A percentile compares a stretch with the other conserved stretches of the same genome.
Evolutionary conservation across 2,888 invertebrate species (phyloP).

Genomic region (Cephus sareptanus): DNA sequence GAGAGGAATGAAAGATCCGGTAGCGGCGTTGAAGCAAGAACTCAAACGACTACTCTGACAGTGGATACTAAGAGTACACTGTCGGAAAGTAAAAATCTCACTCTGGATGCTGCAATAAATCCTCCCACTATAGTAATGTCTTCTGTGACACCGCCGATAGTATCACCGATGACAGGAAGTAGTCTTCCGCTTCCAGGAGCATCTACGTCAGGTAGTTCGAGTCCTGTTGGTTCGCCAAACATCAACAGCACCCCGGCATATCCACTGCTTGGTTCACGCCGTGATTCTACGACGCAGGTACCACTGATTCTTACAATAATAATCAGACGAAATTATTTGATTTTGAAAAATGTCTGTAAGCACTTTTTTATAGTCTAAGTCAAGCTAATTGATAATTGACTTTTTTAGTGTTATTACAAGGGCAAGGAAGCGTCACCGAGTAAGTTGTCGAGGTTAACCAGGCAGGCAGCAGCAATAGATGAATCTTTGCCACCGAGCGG

Average conservation of each 20-base stretch:
- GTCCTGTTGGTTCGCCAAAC: slow-evolving; percentile 61
- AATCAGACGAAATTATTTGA: not conserved
- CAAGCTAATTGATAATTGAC: not conserved
- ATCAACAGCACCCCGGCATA: slow-evolving; percentile 67
- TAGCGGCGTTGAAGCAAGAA: slow-evolving; percentile 66
- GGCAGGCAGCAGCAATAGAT: slow-evolving; percentile 91
- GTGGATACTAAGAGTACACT: slow-evolving; percentile 21
- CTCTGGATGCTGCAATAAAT: slow-evolving; percentile 53
- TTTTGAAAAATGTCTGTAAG: not conserved
- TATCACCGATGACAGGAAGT: slow-evolving; percentile 75
- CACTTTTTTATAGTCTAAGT: not conserved
- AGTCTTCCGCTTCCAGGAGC: slow-evolving; percentile 66
- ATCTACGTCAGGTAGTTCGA: slow-evolving; percentile 67
- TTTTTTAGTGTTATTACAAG: slow-evolving; percentile 59
- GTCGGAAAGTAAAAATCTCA: slow-evolving; percentile 35
- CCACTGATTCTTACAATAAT: slow-evolving; percentile 53
- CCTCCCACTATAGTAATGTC: slow-evolving; percentile 86
- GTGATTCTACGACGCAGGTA: slow-evolving; percentile 90
- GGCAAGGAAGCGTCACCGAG: slow-evolving; percentile 59
- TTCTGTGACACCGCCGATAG: slow-evolving; percentile 84
- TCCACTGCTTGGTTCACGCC: slow-evolving; percentile 70
- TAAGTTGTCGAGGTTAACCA: slow-evolving; percentile 77
- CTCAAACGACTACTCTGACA: slow-evolving; percentile 60
- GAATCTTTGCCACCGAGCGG: slow-evolving; percentile 82
- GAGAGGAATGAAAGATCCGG: slow-evolving; percentile 50